These are phyloP conservation scores for Catharus fuscescens DNA, from an alignment of 2,113 vertebrate species.

Conservation along the genomic window DNA sequence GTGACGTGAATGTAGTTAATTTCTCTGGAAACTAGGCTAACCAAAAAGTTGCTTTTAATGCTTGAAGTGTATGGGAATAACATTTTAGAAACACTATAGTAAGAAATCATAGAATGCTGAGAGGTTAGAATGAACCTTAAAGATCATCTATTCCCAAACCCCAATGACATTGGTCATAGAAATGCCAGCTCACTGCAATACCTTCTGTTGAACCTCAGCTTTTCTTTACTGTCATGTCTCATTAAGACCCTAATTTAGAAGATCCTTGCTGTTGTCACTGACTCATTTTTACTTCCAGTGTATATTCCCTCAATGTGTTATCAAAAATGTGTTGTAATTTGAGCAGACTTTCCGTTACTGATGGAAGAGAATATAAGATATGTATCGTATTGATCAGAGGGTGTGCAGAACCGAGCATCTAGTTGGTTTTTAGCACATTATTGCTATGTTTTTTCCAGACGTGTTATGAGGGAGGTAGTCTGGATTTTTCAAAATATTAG, in stretches of 20 bases:
- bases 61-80: neutral
- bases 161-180: fast-evolving
- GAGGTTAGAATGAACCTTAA: neutral
- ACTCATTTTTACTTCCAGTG: neutral
- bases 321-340: neutral
- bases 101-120: neutral
- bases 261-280: neutral
- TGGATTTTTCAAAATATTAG: neutral
- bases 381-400: neutral
- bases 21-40: neutral
- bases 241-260: neutral
- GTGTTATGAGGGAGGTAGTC: neutral
- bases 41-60: neutral
- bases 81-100: neutral
- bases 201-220: neutral
- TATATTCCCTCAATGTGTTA: neutral
- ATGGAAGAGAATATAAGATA: neutral
- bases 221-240: neutral
- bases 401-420: neutral
- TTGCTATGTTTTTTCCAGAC: neutral
- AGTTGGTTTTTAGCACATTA: neutral
- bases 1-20: neutral
- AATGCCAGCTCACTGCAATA: neutral
- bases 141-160: neutral
- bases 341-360: neutral